Evolutionary conservation across 2,113 vertebrate genomes (phyloP).

Genomic region (Leucosticte australis): DNA sequence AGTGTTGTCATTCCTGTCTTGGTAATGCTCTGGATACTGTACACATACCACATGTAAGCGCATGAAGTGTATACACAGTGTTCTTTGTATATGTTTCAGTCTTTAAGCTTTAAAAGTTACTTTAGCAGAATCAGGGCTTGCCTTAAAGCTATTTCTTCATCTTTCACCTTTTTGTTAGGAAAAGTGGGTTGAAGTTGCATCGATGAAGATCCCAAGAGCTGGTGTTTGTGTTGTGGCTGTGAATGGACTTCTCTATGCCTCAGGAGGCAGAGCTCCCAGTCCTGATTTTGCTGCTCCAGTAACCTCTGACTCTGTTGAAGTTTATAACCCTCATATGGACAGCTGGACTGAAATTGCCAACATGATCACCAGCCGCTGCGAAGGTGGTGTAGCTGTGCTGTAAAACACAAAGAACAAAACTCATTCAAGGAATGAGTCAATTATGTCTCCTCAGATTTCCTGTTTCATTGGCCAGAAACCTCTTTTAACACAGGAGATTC

Average conservation of each 20-base stretch:
- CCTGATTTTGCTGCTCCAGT: constrained; percentile 92
- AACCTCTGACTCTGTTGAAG: constrained; percentile 94
- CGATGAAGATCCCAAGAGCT: constrained; percentile 89
- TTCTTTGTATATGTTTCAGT: background rate
- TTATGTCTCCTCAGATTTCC: background rate
- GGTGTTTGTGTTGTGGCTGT: constrained; percentile 90
- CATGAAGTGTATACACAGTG: background rate
- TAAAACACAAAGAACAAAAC: constrained; percentile 61
- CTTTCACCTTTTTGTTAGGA: constrained; percentile 77
- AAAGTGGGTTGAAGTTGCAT: constrained; percentile 91
- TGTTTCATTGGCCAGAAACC: background rate
- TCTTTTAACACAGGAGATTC: background rate
- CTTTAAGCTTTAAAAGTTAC: background rate
- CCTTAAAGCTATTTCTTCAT: background rate
- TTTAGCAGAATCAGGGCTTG: background rate
- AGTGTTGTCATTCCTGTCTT: background rate
- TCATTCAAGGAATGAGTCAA: constrained; percentile 25
- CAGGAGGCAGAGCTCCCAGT: constrained; percentile 87
- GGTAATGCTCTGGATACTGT: background rate
- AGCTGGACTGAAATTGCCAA: constrained; percentile 94
- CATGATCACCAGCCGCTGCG: constrained; percentile 98
- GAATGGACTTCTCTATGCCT: constrained; percentile 91
- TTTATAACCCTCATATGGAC: constrained; percentile 94
- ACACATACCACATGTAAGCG: background rate
- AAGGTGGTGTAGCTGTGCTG: constrained; percentile 91